Conservation (phyloP, 2,888 invertebrate genomes). For the Gymnoscelis rufifasciata region DNA sequence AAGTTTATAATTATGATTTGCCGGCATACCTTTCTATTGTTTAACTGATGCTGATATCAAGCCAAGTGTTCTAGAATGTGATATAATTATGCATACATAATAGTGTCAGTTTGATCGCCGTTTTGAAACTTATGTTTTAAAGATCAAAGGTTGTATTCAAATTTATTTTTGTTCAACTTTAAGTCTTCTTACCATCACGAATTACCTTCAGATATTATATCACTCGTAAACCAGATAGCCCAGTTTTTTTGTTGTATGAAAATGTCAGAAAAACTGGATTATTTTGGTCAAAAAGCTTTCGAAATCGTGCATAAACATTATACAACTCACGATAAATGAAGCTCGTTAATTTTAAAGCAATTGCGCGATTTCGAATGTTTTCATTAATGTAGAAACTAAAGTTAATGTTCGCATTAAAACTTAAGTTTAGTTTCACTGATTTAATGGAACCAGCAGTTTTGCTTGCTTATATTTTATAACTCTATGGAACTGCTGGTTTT, state of each 20-base stretch:
- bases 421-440: conserved; percentile 26
- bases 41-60: conserved; percentile 10
- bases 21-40: conserved; percentile 16
- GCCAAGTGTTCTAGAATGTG: conserved; percentile 11
- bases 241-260: conserved; percentile 27
- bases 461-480: neutral
- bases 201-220: conserved; percentile 25
- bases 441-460: conserved; percentile 11
- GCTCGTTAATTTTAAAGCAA: conserved; percentile 5
- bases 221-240: conserved; percentile 32
- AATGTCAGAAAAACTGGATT: conserved; percentile 29
- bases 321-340: conserved; percentile 17
- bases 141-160: no score
- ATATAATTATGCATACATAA: conserved; percentile 3
- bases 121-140: no score
- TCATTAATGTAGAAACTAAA: conserved; percentile 30
- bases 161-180: no score
- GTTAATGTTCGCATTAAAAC: conserved; percentile 19
- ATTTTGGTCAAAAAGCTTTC: conserved; percentile 32
- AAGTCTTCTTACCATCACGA: conserved; percentile 21
- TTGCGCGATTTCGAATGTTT: conserved; percentile 32
- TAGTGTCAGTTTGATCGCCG: no score
- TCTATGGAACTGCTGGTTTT: conserved; percentile 37
- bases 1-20: conserved; percentile 13
- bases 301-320: conserved; percentile 33